phyloP scores from a whole-genome alignment of 30 jellyfish, hydroid and myxozoan genomes.

The Morbakka virulenta region DNA sequence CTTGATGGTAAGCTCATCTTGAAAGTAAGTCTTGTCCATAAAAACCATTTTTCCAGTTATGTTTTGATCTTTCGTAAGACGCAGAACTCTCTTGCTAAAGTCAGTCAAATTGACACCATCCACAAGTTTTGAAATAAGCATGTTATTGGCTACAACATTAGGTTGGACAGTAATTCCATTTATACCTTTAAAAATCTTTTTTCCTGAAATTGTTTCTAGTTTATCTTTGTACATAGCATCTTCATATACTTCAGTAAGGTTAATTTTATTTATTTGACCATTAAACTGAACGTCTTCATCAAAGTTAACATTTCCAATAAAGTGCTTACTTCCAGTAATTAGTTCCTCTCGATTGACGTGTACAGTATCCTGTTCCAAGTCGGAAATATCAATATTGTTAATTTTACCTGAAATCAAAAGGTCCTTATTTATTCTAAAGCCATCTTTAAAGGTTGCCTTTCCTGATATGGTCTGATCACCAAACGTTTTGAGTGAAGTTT shows the following conservation, averaged over 20 bases:
- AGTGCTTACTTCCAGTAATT: conserved; percentile 37
- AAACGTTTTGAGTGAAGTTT: conserved; percentile 15
- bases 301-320: conserved; percentile 9
- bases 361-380: conserved; percentile 38
- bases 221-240: conserved; percentile 46
- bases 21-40: conserved; percentile 4
- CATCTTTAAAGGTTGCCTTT: conserved; percentile 27
- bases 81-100: conserved; percentile 32
- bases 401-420: conserved; percentile 25
- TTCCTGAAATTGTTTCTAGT: conserved; percentile 52
- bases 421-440: conserved; percentile 43
- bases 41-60: conserved; percentile 53
- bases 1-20: conserved; percentile 3
- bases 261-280: conserved; percentile 42
- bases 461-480: conserved; percentile 75
- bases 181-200: conserved; percentile 33
- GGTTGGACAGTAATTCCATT: conserved; percentile 20
- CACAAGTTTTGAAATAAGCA: conserved; percentile 19
- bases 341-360: conserved; percentile 11
- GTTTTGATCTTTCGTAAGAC: conserved; percentile 37
- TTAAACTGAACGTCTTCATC: conserved; percentile 2
- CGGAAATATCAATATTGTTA: conserved; percentile 63
- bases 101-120: conserved; percentile 64
- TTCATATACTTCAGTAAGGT: conserved; percentile 37
- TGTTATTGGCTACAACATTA: conserved; percentile 3